These are phyloP conservation scores for Helicoverpa zea DNA, from an alignment of 1,140 invertebrate genomes.

Conservation along the genomic window DNA sequence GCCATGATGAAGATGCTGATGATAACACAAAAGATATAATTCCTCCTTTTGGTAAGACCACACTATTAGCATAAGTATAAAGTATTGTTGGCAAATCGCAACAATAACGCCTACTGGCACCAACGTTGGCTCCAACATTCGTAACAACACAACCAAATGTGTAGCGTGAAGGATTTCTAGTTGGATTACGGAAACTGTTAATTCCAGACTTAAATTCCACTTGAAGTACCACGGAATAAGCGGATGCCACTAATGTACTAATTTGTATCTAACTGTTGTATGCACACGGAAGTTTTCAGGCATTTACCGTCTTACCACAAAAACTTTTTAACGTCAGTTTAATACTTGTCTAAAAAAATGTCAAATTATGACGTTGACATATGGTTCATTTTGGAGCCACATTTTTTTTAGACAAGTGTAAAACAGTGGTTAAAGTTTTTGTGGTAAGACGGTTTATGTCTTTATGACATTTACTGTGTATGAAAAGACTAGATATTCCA, in stretches of 20 bases:
- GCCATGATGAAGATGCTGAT: background rate
- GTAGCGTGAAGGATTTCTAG: background rate
- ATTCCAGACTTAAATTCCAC: conserved; percentile 15
- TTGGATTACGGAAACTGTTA: conserved; percentile 15
- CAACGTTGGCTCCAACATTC: conserved; percentile 19
- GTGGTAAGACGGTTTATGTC: no score
- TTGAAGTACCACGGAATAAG: conserved; percentile 1
- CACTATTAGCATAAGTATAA: conserved; percentile 28
- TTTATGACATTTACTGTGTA: no score
- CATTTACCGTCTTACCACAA: background rate
- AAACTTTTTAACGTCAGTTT: no score
- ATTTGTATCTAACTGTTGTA: background rate
- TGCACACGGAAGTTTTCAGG: background rate
- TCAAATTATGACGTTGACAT: no score
- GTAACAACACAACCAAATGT: background rate
- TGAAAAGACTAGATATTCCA: no score
- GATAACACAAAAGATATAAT: conserved; percentile 27
- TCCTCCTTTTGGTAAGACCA: conserved; percentile 32
- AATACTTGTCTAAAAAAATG: no score
- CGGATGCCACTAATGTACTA: conserved; percentile 24
- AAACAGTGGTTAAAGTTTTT: no score
- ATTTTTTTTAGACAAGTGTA: no score
- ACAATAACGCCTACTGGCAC: conserved; percentile 22
- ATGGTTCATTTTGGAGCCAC: no score
- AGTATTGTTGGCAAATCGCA: conserved; percentile 1